Conservation (phyloP, 2,113 vertebrate species). For the Pelecanoides urinatrix region DNA sequence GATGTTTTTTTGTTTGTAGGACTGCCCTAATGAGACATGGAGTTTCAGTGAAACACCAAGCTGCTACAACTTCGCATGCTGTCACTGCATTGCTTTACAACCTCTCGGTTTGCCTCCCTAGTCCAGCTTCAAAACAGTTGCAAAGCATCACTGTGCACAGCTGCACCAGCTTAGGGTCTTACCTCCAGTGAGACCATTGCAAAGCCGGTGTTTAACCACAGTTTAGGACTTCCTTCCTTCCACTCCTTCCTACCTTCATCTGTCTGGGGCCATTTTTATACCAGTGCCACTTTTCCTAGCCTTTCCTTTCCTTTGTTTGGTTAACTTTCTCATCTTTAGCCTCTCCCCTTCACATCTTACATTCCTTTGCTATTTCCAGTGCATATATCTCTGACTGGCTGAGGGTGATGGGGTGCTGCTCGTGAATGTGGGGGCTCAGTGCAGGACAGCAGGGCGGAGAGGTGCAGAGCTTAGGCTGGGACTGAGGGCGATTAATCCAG, state of each 20-base stretch:
- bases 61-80: accelerated
- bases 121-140: neutral
- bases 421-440: accelerated
- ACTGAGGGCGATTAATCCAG: neutral
- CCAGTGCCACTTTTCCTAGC: neutral
- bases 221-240: neutral
- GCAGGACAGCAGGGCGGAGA: accelerated
- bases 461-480: accelerated
- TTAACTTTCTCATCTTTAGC: neutral
- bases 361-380: neutral
- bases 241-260: neutral
- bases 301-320: neutral
- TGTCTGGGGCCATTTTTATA: neutral
- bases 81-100: accelerated
- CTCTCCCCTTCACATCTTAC: neutral
- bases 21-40: accelerated
- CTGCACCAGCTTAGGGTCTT: neutral
- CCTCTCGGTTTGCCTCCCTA: accelerated
- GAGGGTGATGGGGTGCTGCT: neutral
- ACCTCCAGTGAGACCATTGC: neutral
- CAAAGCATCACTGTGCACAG: neutral
- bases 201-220: neutral
- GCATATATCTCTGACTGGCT: accelerated
- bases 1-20: neutral
- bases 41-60: accelerated